Conservation (phyloP, 30 jellyfish, hydroid and myxozoan species). For the Chironex yamaguchii region DNA sequence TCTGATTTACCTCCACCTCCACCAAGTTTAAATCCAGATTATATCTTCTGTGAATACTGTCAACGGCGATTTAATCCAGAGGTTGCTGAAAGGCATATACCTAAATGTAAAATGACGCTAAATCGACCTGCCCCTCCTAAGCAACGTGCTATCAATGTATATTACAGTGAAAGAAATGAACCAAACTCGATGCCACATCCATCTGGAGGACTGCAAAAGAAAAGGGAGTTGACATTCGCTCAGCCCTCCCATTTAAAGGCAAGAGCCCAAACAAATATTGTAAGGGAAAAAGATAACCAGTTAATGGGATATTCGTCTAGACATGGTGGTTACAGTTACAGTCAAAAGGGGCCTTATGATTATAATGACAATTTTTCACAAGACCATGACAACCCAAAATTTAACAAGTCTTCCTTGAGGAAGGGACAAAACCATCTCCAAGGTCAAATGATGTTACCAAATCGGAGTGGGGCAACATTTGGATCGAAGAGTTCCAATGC, state of each 20-base stretch:
- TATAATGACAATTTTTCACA: not conserved
- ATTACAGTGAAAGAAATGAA: not conserved
- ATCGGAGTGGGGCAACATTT: no score
- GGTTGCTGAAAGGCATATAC: slow-evolving; percentile 95
- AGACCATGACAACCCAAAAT: no score
- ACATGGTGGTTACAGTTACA: not conserved
- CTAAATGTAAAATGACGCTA: slow-evolving; percentile 75
- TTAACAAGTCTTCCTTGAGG: no score
- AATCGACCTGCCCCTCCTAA: slow-evolving; percentile 92
- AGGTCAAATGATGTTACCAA: no score
- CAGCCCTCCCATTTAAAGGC: no score
- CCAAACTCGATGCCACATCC: not conserved
- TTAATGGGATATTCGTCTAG: not conserved
- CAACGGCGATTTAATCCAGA: slow-evolving; percentile 85
- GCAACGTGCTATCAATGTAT: slow-evolving; percentile 76
- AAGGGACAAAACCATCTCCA: no score
- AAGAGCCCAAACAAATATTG: no score
- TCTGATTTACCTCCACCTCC: slow-evolving; percentile 99
- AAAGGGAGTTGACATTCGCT: no score
- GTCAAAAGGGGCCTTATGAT: not conserved
- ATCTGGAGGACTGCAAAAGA: not conserved
- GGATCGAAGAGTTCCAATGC: no score
- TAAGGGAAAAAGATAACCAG: no score
- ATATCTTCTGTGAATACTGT: slow-evolving; percentile 82
- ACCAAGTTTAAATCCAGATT: slow-evolving; percentile 89